phyloP scores from a whole-genome alignment of 30 jellyfish, hydroid and myxozoan species.

The Catostylus mosaicus region DNA sequence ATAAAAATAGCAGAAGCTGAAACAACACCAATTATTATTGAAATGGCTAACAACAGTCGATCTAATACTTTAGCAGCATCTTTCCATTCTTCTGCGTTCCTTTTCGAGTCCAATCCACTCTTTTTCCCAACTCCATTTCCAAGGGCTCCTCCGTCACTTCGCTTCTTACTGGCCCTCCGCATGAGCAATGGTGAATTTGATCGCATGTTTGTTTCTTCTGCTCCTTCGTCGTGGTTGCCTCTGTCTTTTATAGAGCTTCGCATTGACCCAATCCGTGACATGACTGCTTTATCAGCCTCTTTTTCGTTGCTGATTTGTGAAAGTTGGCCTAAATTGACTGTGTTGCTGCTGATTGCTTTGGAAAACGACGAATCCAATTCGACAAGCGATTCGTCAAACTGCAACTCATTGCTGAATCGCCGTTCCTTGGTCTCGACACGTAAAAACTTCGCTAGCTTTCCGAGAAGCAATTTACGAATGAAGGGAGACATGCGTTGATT shows the following conservation, averaged over 20 bases:
- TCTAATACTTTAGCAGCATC: slow-evolving; percentile 87
- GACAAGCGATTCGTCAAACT: slow-evolving; percentile 24
- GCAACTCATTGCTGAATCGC: not conserved
- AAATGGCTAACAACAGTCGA: slow-evolving; percentile 74
- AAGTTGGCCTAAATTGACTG: slow-evolving; percentile 26
- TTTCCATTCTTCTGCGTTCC: slow-evolving; percentile 85
- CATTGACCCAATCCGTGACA: slow-evolving; percentile 45
- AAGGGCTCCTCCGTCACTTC: slow-evolving; percentile 35
- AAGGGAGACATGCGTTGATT: slow-evolving; percentile 89
- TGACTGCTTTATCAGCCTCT: slow-evolving; percentile 28
- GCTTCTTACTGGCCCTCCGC: slow-evolving; percentile 5
- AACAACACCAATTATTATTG: slow-evolving; percentile 78
- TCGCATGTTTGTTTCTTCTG: slow-evolving; percentile 32
- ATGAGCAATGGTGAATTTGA: slow-evolving; percentile 28
- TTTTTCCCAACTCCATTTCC: slow-evolving; percentile 26
- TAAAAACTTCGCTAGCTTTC: slow-evolving; percentile 63
- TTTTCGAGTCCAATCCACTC: slow-evolving; percentile 29
- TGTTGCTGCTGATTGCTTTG: slow-evolving; percentile 19
- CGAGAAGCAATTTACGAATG: slow-evolving; percentile 81
- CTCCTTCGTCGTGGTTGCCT: slow-evolving; percentile 32
- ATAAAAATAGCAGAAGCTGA: slow-evolving; percentile 83
- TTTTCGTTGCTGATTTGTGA: slow-evolving; percentile 37
- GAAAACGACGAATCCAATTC: slow-evolving; percentile 46
- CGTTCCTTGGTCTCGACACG: slow-evolving; percentile 73
- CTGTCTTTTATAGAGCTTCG: slow-evolving; percentile 64